phyloP scores from a whole-genome alignment of 2,888 invertebrate species.

The Nymphalis polychloros region DNA sequence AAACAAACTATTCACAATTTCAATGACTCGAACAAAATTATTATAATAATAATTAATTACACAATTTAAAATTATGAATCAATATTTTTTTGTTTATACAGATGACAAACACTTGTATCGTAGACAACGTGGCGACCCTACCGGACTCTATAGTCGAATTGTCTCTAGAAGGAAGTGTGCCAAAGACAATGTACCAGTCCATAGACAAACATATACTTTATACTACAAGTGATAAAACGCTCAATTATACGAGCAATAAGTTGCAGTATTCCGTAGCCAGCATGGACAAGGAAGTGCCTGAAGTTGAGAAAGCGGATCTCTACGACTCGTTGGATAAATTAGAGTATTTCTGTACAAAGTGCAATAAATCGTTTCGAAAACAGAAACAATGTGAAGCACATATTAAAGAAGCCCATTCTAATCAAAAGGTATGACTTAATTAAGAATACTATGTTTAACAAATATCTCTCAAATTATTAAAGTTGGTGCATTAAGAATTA shows the following conservation, averaged over 20 bases:
- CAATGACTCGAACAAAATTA: too few relatives aligned
- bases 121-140: constrained; percentile 68
- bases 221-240: constrained; percentile 63
- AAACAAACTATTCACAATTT: too few relatives aligned
- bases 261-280: constrained; percentile 67
- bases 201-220: constrained; percentile 72
- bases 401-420: constrained; percentile 80
- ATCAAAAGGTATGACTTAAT: constrained; percentile 50
- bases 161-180: constrained; percentile 70
- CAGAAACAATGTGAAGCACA: constrained; percentile 85
- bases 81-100: constrained; percentile 40
- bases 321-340: constrained; percentile 64
- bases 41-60: not conserved
- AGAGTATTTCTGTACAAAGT: constrained; percentile 67
- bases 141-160: constrained; percentile 77
- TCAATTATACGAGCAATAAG: constrained; percentile 61
- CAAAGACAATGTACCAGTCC: constrained; percentile 72
- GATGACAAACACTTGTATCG: constrained; percentile 75
- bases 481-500: not conserved
- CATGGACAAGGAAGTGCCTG: constrained; percentile 58
- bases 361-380: constrained; percentile 82
- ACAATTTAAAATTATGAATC: not conserved
- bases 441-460: too few relatives aligned
- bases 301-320: constrained; percentile 58
- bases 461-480: too few relatives aligned